Evolutionary conservation across 2,888 invertebrate genomes (phyloP).

Genomic region (Eremobia ochroleuca): DNA sequence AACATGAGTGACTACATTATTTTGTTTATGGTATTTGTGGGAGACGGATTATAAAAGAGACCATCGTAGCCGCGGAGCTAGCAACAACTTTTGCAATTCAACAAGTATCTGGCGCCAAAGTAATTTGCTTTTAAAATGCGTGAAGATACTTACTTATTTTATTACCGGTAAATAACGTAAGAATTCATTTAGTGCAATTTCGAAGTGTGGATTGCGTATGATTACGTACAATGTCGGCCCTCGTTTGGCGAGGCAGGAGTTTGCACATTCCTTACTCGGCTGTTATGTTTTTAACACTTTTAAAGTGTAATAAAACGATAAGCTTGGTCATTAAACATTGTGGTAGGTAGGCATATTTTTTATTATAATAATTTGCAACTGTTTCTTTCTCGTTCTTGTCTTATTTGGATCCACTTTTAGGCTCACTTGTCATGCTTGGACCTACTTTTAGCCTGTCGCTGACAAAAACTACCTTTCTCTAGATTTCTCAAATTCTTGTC

Average conservation of each 20-base stretch:
- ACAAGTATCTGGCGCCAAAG: conserved; percentile 4
- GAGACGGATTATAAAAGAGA: conserved; percentile 23
- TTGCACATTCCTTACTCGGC: conserved; percentile 59
- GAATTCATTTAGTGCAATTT: conserved; percentile 70
- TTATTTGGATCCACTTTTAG: neutral
- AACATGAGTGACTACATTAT: neutral
- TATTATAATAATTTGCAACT: neutral
- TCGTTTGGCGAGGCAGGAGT: conserved; percentile 67
- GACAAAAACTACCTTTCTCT: neutral
- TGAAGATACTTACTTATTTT: conserved; percentile 61
- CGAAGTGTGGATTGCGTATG: conserved; percentile 74
- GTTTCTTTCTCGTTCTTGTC: neutral
- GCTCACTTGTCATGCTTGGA: neutral
- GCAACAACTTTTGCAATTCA: conserved; percentile 25
- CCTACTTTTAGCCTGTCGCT: neutral
- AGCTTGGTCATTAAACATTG: neutral
- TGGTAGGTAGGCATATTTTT: neutral
- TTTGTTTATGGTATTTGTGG: conserved; percentile 13
- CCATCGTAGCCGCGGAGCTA: conserved; percentile 11
- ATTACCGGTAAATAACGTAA: conserved; percentile 76
- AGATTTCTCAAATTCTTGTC: neutral
- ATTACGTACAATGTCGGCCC: conserved; percentile 74
- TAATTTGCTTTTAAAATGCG: conserved; percentile 21
- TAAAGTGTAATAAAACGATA: conserved; percentile 38
- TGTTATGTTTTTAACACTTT: conserved; percentile 51